Conservation (phyloP, 2,888 invertebrate genomes). For the Tipula confusa region DNA sequence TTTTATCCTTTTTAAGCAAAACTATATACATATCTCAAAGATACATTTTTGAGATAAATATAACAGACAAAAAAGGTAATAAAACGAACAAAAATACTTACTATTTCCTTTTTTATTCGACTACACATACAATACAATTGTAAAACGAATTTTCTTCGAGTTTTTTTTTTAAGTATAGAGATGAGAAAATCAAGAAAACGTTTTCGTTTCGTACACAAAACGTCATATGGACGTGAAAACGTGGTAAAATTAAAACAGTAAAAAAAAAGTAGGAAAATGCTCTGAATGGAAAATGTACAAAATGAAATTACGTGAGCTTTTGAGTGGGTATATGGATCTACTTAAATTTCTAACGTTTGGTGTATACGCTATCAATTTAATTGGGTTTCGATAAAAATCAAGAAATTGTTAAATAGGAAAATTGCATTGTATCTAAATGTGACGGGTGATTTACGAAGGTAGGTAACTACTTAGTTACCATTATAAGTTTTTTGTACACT, state of each 20-base stretch:
- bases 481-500: background rate
- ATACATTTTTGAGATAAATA: background rate
- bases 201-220: constrained; percentile 6
- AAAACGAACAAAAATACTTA: constrained; percentile 4
- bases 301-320: constrained; percentile 12
- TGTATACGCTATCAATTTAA: background rate
- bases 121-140: background rate
- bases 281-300: constrained; percentile 12
- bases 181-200: background rate
- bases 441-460: background rate
- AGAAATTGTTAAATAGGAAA: background rate
- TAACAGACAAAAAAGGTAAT: constrained; percentile 12
- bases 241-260: background rate
- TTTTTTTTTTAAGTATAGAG: background rate
- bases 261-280: background rate
- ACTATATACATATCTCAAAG: background rate
- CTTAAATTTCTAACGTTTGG: background rate
- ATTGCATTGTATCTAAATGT: background rate
- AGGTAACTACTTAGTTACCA: background rate
- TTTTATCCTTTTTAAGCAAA: background rate
- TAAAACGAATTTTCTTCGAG: background rate
- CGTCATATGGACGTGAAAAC: constrained; percentile 4
- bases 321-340: background rate
- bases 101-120: background rate
- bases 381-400: constrained; percentile 12